These are phyloP conservation scores for Hippopotamyrus pictus DNA, from an alignment of 2,797 vertebrate species.

Conservation along the genomic window DNA sequence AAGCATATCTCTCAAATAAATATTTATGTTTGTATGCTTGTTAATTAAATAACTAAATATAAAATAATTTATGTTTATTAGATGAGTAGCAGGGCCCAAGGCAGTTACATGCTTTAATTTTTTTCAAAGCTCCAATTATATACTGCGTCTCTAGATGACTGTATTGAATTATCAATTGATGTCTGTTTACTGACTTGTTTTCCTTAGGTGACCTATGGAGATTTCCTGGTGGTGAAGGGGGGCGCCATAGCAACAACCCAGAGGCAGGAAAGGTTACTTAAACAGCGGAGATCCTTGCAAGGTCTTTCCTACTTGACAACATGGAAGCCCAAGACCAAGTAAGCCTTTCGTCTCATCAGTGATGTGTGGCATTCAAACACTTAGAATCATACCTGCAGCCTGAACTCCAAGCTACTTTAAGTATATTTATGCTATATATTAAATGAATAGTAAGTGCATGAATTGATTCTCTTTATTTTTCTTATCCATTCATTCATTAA, in stretches of 20 bases:
- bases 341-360: slow-evolving; percentile 21
- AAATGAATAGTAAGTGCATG: neutral
- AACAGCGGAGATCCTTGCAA: slow-evolving; percentile 18
- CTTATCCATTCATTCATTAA: neutral
- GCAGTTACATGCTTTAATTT: neutral
- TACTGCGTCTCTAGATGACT: neutral
- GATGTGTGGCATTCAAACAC: neutral
- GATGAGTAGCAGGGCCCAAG: neutral
- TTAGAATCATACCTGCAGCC: neutral
- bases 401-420: neutral
- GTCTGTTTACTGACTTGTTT: neutral
- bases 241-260: slow-evolving; percentile 30
- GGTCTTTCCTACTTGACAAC: slow-evolving; percentile 38
- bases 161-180: neutral
- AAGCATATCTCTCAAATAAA: neutral
- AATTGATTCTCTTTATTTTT: neutral
- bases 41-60: neutral
- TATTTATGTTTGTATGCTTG: neutral
- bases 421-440: neutral
- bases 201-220: slow-evolving; percentile 37
- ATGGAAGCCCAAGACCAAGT: slow-evolving; percentile 46
- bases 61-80: neutral
- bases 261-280: slow-evolving; percentile 28
- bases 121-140: neutral
- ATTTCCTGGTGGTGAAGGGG: slow-evolving; percentile 42